Evolutionary conservation across 2,888 invertebrate genomes (phyloP), one percentile per base, ranked within the genome.

Genomic region (Macaria notata): DNA sequence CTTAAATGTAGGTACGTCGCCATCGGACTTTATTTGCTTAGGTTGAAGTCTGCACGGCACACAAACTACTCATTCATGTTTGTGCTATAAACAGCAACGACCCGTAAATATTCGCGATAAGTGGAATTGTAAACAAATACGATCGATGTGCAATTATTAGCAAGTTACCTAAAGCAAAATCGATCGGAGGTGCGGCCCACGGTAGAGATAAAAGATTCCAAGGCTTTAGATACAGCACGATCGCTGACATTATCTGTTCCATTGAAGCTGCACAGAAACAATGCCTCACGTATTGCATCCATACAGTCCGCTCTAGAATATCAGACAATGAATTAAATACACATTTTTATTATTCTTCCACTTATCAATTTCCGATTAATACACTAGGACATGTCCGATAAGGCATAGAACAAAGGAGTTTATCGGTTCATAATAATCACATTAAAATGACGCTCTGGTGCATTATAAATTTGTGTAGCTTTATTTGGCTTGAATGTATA

Each of bases 361-460:
- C 41, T 46, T 67, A 67, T 67, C 60, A 56, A 54, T 62, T 42
- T 59, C 42, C 41, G 50, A 54, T 54, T 57, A 62, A 54, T 59
- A 57, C 56, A 56, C 49, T 54, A 46, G 53, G 43, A 56, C 53
- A 60, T 56, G 62, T 56, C 62, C 64, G 63, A 66, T 68, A 64
- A 63, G 50, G 52, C 33, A 48, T 46, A 36, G 48, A 56, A 64
- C 68, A 66, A 68, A 65, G 62, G 60, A 59, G 48, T 57, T n/a
- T 62, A 64, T 65, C 62, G 56, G 46, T 55, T 47, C 62, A 56
- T 63, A 64, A 64, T 63, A 64, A 62, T 62, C 54, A 54, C 49
- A 59, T 51, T 59, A 59, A 19, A 60, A 63, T 57, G 62, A 60
- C 46, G 57, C 44, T 38, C 6, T 43, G 41, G 5, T 48, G 39